phyloP scores from a whole-genome alignment of 2,888 invertebrate species.

The Erebia aethiops region DNA sequence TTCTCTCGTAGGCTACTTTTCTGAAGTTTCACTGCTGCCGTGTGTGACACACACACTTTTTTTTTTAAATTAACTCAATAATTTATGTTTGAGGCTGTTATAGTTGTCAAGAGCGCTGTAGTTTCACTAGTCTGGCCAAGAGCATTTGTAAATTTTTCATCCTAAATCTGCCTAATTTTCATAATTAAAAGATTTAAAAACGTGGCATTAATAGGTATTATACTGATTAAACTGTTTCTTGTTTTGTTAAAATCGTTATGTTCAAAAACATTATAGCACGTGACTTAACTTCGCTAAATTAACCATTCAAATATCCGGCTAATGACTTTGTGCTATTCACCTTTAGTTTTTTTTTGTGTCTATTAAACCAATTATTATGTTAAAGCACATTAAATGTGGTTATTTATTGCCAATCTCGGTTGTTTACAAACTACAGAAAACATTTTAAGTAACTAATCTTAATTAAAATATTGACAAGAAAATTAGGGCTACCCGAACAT shows the following conservation, averaged over 20 bases:
- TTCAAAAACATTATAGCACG: neutral
- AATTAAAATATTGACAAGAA: too few species aligned
- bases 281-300: slow-evolving; percentile 12
- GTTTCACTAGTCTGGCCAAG: too few species aligned
- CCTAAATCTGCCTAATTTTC: neutral
- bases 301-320: slow-evolving; percentile 14
- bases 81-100: neutral
- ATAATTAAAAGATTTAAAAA: neutral
- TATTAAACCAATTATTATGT: slow-evolving; percentile 5
- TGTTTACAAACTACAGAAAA: too few species aligned
- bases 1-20: too few species aligned
- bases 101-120: neutral
- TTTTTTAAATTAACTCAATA: too few species aligned
- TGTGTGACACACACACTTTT: too few species aligned
- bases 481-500: neutral
- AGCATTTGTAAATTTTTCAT: too few species aligned
- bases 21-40: too few species aligned
- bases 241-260: neutral
- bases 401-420: too few species aligned
- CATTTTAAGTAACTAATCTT: too few species aligned
- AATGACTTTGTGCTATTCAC: neutral
- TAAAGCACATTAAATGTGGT: neutral
- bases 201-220: neutral
- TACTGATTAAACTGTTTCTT: neutral
- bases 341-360: neutral